Base-by-base conservation (phyloP, 2,797 vertebrate genomes). In the Eidolon dupreanum region DNA sequence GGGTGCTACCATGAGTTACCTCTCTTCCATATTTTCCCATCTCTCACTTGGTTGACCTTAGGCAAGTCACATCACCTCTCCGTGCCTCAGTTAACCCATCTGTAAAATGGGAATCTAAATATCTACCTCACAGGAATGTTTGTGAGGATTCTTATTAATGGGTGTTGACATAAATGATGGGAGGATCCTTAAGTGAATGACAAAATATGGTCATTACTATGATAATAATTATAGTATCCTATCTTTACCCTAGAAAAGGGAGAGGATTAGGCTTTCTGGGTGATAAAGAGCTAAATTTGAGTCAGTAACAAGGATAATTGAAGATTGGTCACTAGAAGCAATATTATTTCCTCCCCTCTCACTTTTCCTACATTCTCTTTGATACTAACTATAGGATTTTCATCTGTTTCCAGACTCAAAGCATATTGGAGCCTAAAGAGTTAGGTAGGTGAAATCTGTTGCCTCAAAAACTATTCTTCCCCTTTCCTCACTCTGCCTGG, bases 61-160 rank as follows among this genome's bases (percentile, higher is more conserved):
- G 88, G 85, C 57, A 84, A 97, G 61, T 94, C 61, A 82, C n/a
- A 94, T 82, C 77, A 96, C 88, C 77, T 94, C 77, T 95, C 41
- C 94, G 91, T 97, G 91, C 88, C 91, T 94, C 88, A 78, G 59
- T 94, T 95, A 95, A 88, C 61, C 85, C 88, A 88, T 93, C 93
- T 94, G 36, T 73, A 94, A 97, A 96, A 93, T 93, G 89, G 65
- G 85, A n/a, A 82, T 94, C 46, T 65, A 96, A 90, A 95, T 90
- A 91, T 90, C 94, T 97, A 97, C 94, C 93, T 96, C 91, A 97
- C 94, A 96, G 82, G 73, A 97, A 84, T 88, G 78, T 96, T 96
- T 94, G 81, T 97, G 96, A 97, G 77, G 93, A 71, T 96, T 95
- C 85, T 96, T 49, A 84, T 92, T 96, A 95, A 92, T 68, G 75